These are phyloP conservation scores for Portunus trituberculatus DNA, from an alignment of 1,140 invertebrate genomes.

Conservation along the genomic window DNA sequence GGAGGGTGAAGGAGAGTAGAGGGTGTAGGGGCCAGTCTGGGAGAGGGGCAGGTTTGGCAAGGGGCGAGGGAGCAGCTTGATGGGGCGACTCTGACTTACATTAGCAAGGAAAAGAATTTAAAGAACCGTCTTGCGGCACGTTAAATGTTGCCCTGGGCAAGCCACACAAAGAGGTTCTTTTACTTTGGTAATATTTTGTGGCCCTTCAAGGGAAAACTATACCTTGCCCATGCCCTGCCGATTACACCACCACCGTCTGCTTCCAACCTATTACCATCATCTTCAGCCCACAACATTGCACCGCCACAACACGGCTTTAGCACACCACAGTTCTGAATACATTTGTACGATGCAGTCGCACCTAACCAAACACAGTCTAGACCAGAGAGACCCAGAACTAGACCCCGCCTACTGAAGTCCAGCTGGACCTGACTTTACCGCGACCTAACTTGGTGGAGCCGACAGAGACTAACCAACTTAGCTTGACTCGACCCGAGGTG, in stretches of 20 bases:
- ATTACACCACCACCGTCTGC: not conserved
- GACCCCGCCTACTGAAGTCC: not conserved
- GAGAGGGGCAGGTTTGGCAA: not conserved
- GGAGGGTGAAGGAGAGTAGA: too few species aligned
- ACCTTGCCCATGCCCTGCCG: not conserved
- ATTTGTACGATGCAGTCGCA: not conserved
- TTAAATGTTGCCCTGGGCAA: not conserved
- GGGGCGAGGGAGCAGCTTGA: not conserved
- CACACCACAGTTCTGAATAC: not conserved
- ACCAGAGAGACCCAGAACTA: not conserved
- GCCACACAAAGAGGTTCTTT: not conserved
- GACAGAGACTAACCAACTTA: constrained; percentile 21
- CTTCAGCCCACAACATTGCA: not conserved
- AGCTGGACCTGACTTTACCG: not conserved
- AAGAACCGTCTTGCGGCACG: not conserved
- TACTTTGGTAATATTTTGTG: not conserved
- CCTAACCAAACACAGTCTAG: not conserved
- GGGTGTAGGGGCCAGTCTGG: too few species aligned
- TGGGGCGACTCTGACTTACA: not conserved
- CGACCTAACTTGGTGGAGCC: not conserved
- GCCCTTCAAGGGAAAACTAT: not conserved
- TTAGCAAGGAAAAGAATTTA: not conserved
- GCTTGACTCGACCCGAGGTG: not conserved
- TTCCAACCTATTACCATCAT: not conserved
- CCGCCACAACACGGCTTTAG: not conserved